Base-by-base conservation (phyloP, 1,140 invertebrate genomes). In the Ganaspis sp. region DNA sequence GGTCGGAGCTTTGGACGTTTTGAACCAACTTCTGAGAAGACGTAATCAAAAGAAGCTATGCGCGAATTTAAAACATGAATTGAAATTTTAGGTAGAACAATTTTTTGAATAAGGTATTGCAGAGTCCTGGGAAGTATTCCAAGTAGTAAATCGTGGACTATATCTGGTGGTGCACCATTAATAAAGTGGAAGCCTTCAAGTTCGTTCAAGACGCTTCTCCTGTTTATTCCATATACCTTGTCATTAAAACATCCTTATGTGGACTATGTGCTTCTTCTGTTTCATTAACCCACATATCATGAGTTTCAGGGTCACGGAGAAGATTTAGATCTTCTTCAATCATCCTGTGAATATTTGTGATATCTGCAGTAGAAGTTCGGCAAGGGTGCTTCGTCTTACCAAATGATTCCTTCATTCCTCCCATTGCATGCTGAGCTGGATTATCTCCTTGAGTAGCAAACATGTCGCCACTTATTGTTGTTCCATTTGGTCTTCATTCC, bases 81-180 rank as follows among this genome's bases (percentile, higher is more conserved):
- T 45, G 21, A 49, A 45, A 77, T 69, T 19, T 23, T 53, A 26
- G 70, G 69, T 26, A 54, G 26, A 37, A 15, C 15, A 40, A 74
- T 12, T 49, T 78, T 4, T 1, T 40, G 64, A 54, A 69, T 15
- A 38, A 79, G 75, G 1, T 58, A 9, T 34, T 21, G 69, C 12
- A 75, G 0, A 72, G 69, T 73, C 69, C 38, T 71, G 26, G 71
- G 77, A 21, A 70, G 75, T 1, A 79, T 73, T 12, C 73, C 77
- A 17, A 75, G 53, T 1, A 75, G 17, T 4, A 75, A 9, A n/a
- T 79, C 77, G n/a, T 79, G 77, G 70, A 79, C 75, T 6, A 70
- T 70, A 45, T 79, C 77, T 6, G 38, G 38, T 6, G 38, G 38
- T 12, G 38, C 38, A 6, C 38, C 38, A 6, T 2, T 12, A 40